A percentile compares a stretch with the other conserved stretches of the same genome.
phyloP scores from a whole-genome alignment of 1,140 invertebrate species.

The Acyrthosiphon pisum region DNA sequence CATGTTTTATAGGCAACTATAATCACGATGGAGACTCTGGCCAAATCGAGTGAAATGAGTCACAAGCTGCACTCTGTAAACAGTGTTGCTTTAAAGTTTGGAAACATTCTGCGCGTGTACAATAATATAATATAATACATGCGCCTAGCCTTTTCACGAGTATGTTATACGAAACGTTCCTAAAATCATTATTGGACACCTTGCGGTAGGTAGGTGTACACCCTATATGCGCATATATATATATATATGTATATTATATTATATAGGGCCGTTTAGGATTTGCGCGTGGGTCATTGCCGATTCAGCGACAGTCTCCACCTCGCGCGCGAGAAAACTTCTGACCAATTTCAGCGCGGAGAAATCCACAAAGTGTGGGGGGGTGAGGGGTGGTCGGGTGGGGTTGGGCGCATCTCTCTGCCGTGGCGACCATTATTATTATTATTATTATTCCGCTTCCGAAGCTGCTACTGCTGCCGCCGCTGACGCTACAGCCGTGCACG shows the following conservation, averaged over 20 bases:
- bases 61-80: background rate
- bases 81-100: background rate
- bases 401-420: background rate
- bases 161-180: background rate
- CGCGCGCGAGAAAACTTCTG: conserved; percentile 10
- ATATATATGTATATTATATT: background rate
- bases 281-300: conserved; percentile 7
- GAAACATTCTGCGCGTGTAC: background rate
- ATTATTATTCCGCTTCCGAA: background rate
- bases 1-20: background rate
- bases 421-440: background rate
- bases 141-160: background rate
- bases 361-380: background rate
- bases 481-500: background rate
- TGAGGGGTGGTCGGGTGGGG: no score
- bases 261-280: background rate
- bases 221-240: background rate
- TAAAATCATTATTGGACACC: background rate
- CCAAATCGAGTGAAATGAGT: background rate
- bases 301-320: conserved; percentile 22
- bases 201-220: background rate
- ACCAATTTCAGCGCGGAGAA: conserved; percentile 23
- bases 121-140: background rate
- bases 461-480: background rate
- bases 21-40: background rate